phyloP scores from a whole-genome alignment of 2,888 invertebrate genomes.

The Amblyjoppa proteus region DNA sequence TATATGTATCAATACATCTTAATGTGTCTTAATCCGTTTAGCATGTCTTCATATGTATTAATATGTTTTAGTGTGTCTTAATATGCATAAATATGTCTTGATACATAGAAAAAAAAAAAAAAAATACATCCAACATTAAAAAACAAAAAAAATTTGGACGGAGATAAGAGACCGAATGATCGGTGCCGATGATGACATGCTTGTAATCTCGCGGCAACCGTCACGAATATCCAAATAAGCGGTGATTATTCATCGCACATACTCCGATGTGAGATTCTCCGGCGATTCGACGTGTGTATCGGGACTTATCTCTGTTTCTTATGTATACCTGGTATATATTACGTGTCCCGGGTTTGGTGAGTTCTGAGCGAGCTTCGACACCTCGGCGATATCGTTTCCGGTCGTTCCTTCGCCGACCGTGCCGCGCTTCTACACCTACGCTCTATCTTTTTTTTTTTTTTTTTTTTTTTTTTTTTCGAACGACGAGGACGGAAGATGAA shows the following conservation, averaged over 20 bases:
- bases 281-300: not conserved
- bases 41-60: too few relatives aligned
- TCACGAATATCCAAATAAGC: slow-evolving; percentile 22
- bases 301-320: slow-evolving; percentile 19
- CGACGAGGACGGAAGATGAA: slow-evolving; percentile 43
- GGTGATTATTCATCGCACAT: slow-evolving; percentile 18
- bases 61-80: too few relatives aligned
- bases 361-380: slow-evolving; percentile 40
- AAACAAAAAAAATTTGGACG: not conserved
- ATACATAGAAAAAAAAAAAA: too few relatives aligned
- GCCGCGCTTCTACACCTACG: slow-evolving; percentile 67
- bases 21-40: too few relatives aligned
- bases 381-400: slow-evolving; percentile 73
- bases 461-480: slow-evolving; percentile 8
- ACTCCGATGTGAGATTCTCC: not conserved
- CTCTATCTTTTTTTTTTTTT: not conserved
- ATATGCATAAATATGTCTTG: too few relatives aligned
- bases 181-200: slow-evolving; percentile 3
- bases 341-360: slow-evolving; percentile 24
- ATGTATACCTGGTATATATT: slow-evolving; percentile 37
- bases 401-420: slow-evolving; percentile 69
- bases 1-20: too few relatives aligned
- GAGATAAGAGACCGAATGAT: not conserved
- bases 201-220: slow-evolving; percentile 1
- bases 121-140: not conserved